Base-by-base conservation (phyloP, 2,113 vertebrate species). In the Stomatorhinus ivindoensis region DNA sequence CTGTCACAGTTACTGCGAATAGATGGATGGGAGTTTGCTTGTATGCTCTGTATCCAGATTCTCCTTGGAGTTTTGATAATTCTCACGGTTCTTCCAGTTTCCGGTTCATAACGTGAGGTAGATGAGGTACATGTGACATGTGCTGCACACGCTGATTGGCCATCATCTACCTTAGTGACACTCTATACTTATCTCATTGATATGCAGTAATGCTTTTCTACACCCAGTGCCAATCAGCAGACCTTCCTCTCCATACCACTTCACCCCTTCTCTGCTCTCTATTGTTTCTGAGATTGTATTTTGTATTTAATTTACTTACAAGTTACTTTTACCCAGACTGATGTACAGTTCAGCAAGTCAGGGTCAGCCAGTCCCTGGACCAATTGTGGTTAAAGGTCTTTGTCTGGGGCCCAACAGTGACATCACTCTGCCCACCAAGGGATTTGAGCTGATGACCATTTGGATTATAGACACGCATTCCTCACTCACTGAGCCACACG, bases 401-500 rank as follows among this genome's bases (percentile, higher is more conserved):
- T 24, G n/a, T 65, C 58, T 65, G n/a, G 58, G n/a, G 58, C 58
- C n/a, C 58, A 10, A 65, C 58, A 65, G 11, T 65, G 27, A 69
- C 61, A 31, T 69, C n/a, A 31, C 27, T 69, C 61, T 31, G 10
- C 61, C 27, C n/a, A 69, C 61, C 61, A 31, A 69, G 61, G n/a
- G 27, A 31, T 69, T 69, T 69, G 10, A 69, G 61, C n/a, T 27
- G 27, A 27, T 1, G 19, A 31, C 61, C n/a, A 11, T 31, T 31
- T 27, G 61, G 10, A 69, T 69, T 69, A 31, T 69, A 69, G 27
- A 13, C 61, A 69, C 27, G 31, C 61, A 31, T 69, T 69, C 61
- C 27, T 69, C 10, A 69, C n/a, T 31, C n/a, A n/a, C 21, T 89
- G 73, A 93, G 89, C 35, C 61, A 31, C n/a, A 69, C 3, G 3